Percentiles rank a stretch among this genome's conserved stretches.
Evolutionary conservation across 2,797 vertebrate species (phyloP).

Genomic region (Onychomys torridus): DNA sequence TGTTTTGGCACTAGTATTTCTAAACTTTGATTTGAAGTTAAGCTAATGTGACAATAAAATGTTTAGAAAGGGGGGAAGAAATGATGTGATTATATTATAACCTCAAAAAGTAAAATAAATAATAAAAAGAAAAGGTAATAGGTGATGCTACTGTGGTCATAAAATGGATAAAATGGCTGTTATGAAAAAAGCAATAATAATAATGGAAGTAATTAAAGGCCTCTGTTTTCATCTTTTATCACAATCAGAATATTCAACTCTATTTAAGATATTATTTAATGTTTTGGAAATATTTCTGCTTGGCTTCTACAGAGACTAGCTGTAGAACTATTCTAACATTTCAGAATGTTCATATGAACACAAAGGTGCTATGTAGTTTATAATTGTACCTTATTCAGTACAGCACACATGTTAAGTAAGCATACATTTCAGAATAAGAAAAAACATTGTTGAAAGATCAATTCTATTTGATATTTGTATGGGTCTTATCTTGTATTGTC

Average conservation of each 20-base stretch:
- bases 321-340: constrained; percentile 1
- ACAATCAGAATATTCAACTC: not conserved
- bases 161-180: constrained; percentile 22
- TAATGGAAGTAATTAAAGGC: constrained; percentile 53
- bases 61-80: not conserved
- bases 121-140: not conserved
- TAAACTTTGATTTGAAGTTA: constrained; percentile 66
- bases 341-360: constrained; percentile 22
- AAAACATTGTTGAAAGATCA: not conserved
- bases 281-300: not conserved
- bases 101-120: not conserved
- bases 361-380: not conserved
- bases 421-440: not conserved
- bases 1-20: constrained; percentile 29
- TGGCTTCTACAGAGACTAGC: not conserved
- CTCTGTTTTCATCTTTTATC: constrained; percentile 37
- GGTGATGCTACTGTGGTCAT: not conserved
- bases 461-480: not conserved
- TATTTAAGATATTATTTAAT: constrained; percentile 6
- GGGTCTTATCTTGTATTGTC: not conserved
- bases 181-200: constrained; percentile 44
- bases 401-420: not conserved
- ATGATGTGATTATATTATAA: not conserved
- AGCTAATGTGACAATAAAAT: constrained; percentile 53
- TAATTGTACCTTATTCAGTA: not conserved